Conservation (phyloP, 2,888 invertebrate species). For the Vandiemenella viatica region DNA sequence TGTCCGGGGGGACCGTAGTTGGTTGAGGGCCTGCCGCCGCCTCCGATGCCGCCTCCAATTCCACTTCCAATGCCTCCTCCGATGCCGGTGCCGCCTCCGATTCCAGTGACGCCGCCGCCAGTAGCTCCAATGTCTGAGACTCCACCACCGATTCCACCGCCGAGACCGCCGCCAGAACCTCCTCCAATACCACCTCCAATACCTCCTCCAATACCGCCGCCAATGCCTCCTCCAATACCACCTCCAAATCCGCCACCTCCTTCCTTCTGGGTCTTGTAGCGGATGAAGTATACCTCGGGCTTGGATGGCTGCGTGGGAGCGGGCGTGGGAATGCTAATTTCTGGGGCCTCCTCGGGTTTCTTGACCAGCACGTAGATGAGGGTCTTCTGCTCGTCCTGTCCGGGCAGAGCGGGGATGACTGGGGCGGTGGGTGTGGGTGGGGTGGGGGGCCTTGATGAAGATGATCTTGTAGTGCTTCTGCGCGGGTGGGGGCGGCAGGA, state of each 20-base stretch:
- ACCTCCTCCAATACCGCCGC: conserved; percentile 25
- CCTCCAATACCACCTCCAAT: conserved; percentile 18
- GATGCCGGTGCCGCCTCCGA: conserved; percentile 18
- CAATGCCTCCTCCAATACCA: conserved; percentile 27
- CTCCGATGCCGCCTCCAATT: conserved; percentile 14
- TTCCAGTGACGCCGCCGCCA: conserved; percentile 10
- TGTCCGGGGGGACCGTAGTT: conserved; percentile 14
- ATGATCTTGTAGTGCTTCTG: conserved; percentile 87
- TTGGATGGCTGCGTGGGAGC: conserved; percentile 74
- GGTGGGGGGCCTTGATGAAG: conserved; percentile 83
- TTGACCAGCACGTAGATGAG: conserved; percentile 78
- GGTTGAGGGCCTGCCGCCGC: conserved; percentile 10
- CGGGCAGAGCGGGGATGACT: conserved; percentile 54
- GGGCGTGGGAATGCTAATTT: conserved; percentile 62
- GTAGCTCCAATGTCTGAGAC: conserved; percentile 17
- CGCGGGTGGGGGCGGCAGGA: conserved; percentile 37
- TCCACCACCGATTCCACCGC: conserved; percentile 23
- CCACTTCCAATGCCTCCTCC: conserved; percentile 19
- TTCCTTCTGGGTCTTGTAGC: conserved; percentile 53
- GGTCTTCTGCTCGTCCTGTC: conserved; percentile 68
- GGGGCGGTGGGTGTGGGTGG: conserved; percentile 70
- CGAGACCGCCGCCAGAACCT: conserved; percentile 24
- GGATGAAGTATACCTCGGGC: conserved; percentile 83
- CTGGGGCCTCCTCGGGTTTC: conserved; percentile 72
- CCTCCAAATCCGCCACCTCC: conserved; percentile 29